These are phyloP conservation scores for Dufourea novaeangliae DNA, from an alignment of 1,140 invertebrate species.

Conservation along the genomic window DNA sequence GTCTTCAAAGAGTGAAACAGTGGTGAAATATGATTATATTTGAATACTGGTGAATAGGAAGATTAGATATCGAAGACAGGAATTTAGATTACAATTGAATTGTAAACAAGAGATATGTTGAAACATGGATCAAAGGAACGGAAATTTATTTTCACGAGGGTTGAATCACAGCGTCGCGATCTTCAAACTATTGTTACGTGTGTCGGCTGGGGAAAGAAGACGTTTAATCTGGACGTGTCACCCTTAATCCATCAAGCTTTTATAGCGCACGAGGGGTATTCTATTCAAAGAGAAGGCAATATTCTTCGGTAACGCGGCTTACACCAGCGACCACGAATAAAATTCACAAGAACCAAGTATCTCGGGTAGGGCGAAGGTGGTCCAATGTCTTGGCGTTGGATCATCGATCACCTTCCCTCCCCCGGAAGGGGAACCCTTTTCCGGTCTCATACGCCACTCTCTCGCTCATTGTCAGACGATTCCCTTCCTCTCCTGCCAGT, in stretches of 20 bases:
- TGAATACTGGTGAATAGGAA: too few relatives aligned
- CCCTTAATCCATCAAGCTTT: conserved; percentile 45
- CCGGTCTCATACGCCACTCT: conserved; percentile 58
- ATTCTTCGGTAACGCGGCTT: conserved; percentile 32
- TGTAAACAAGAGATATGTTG: too few relatives aligned
- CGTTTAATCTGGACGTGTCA: conserved; percentile 38
- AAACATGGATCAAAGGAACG: too few relatives aligned
- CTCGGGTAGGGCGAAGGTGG: conserved; percentile 6
- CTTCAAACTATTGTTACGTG: conserved; percentile 11
- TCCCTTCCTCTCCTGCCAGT: conserved; percentile 43
- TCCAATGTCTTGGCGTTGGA: conserved; percentile 64
- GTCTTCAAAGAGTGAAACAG: too few relatives aligned
- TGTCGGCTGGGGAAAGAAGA: not conserved
- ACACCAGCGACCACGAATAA: conserved; percentile 37
- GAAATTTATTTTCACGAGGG: not conserved
- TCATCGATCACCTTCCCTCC: conserved; percentile 73
- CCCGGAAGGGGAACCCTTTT: conserved; percentile 44
- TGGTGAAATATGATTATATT: too few relatives aligned
- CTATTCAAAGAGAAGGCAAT: conserved; percentile 46
- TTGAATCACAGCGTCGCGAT: not conserved
- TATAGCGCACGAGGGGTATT: conserved; percentile 19
- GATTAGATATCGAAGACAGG: too few relatives aligned
- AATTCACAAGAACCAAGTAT: conserved; percentile 48
- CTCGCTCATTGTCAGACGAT: conserved; percentile 65
- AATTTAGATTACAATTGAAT: too few relatives aligned